Evolutionary conservation across 2,888 invertebrate genomes (phyloP).

Genomic region (Idaea straminata): DNA sequence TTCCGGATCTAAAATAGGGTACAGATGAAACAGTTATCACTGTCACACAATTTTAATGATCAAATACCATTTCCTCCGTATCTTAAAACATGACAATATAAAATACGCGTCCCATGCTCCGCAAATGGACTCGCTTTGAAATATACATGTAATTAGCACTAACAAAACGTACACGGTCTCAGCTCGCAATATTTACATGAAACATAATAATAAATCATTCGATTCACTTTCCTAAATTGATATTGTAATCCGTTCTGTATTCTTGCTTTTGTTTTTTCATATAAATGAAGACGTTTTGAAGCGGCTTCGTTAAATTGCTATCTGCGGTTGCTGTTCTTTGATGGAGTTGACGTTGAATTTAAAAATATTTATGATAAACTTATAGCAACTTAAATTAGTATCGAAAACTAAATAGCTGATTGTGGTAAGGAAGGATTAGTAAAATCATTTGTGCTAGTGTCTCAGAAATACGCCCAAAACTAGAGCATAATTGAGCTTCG

Average conservation of each 20-base stretch:
- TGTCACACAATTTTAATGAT: not conserved
- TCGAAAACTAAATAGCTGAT: not conserved
- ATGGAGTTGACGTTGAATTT: conserved; percentile 37
- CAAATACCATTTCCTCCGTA: not conserved
- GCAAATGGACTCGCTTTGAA: conserved; percentile 1
- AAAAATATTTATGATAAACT: not conserved
- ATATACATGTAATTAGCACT: conserved; percentile 46
- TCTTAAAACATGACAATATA: not conserved
- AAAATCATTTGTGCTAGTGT: too few relatives aligned
- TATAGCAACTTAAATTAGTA: not conserved
- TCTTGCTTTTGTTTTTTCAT: conserved; percentile 67
- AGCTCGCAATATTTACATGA: conserved; percentile 65
- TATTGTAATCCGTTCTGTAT: conserved; percentile 72
- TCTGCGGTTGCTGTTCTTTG: conserved; percentile 44
- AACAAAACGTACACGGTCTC: conserved; percentile 37
- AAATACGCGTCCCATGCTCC: not conserved
- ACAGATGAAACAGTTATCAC: not conserved
- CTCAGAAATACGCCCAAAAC: too few relatives aligned
- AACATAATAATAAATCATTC: conserved; percentile 71
- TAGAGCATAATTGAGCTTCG: too few relatives aligned
- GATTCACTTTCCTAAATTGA: conserved; percentile 79
- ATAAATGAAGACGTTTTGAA: conserved; percentile 78
- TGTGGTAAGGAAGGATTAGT: not conserved
- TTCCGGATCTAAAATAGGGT: not conserved
- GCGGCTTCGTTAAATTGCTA: conserved; percentile 79